phyloP scores from a whole-genome alignment of 2,888 invertebrate genomes.

The Napeogenes inachia region DNA sequence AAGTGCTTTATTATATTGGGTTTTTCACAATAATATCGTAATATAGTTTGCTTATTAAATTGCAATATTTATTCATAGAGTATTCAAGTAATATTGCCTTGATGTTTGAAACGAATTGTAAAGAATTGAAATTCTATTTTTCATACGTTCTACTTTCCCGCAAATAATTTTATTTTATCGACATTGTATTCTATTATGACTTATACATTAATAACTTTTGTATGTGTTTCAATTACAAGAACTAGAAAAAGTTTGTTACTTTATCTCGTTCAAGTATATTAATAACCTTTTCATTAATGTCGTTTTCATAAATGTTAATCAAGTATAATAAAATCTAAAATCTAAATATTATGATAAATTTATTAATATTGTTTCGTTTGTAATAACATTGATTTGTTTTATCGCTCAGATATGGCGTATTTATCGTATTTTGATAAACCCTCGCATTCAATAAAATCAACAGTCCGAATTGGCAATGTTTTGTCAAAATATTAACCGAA shows the following conservation, averaged over 20 bases:
- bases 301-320: too few relatives aligned
- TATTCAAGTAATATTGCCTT: neutral
- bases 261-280: too few relatives aligned
- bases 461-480: slow-evolving; percentile 1
- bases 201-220: too few relatives aligned
- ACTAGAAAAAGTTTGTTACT: too few relatives aligned
- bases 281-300: too few relatives aligned
- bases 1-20: too few relatives aligned
- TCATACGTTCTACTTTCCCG: neutral
- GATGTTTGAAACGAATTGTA: neutral
- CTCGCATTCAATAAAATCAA: slow-evolving; percentile 2
- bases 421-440: slow-evolving; percentile 4
- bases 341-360: too few relatives aligned
- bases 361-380: neutral
- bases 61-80: neutral
- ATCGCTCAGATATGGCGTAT: neutral
- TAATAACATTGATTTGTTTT: neutral
- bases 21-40: neutral
- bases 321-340: too few relatives aligned
- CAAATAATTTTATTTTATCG: too few relatives aligned
- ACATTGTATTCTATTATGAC: too few relatives aligned
- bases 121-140: neutral
- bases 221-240: too few relatives aligned
- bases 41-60: slow-evolving; percentile 1
- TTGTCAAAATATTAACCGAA: neutral